These are phyloP conservation scores for Dasysyrphus albostriatus DNA, from an alignment of 2,888 invertebrate species.

Conservation along the genomic window DNA sequence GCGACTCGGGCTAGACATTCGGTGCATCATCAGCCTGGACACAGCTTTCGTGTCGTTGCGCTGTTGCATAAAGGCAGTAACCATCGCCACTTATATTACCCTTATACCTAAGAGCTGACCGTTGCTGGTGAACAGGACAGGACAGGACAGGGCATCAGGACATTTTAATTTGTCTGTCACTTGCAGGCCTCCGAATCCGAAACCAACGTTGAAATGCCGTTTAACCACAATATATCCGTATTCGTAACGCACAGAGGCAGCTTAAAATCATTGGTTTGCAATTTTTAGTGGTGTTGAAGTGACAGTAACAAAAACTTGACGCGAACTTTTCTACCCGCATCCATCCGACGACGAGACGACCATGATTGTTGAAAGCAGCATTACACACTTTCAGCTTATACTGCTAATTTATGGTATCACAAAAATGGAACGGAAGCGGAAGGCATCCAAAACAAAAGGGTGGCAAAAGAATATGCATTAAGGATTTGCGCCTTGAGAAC, in stretches of 20 bases:
- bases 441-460: slow-evolving; percentile 51
- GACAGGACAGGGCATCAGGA: slow-evolving; percentile 72
- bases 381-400: slow-evolving; percentile 44
- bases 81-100: slow-evolving; percentile 54
- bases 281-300: slow-evolving; percentile 71
- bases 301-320: slow-evolving; percentile 73
- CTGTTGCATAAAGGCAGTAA: slow-evolving; percentile 43
- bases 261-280: slow-evolving; percentile 64
- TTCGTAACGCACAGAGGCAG: slow-evolving; percentile 43
- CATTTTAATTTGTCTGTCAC: slow-evolving; percentile 76
- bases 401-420: slow-evolving; percentile 70
- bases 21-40: slow-evolving; percentile 53
- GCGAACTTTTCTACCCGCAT: slow-evolving; percentile 66
- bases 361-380: slow-evolving; percentile 52
- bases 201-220: slow-evolving; percentile 63
- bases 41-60: slow-evolving; percentile 33
- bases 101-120: slow-evolving; percentile 68
- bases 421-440: background rate
- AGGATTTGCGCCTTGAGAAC: slow-evolving; percentile 73
- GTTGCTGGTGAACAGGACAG: slow-evolving; percentile 61
- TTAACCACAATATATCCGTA: slow-evolving; percentile 55
- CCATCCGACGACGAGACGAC: background rate
- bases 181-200: slow-evolving; percentile 53
- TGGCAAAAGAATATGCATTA: slow-evolving; percentile 63
- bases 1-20: slow-evolving; percentile 71